Evolutionary conservation across 2,797 vertebrate genomes (phyloP).

Genomic region (Macrochelys suwanniensis): DNA sequence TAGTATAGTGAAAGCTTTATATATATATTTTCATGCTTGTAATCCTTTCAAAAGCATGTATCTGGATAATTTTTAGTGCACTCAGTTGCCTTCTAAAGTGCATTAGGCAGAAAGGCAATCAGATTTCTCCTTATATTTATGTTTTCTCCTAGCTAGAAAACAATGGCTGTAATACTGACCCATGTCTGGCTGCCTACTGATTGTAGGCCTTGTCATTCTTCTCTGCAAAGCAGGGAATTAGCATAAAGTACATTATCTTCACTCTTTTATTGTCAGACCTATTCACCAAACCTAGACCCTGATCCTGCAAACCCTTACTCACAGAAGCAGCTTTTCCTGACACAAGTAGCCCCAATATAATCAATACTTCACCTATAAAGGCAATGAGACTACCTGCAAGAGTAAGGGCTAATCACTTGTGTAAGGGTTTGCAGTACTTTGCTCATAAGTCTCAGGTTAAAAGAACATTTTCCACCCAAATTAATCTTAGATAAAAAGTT

Average conservation of each 20-base stretch:
- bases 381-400: background rate
- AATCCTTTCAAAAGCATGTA: background rate
- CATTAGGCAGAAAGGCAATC: background rate
- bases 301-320: background rate
- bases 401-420: background rate
- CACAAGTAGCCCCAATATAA: background rate
- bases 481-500: background rate
- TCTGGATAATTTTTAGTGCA: background rate
- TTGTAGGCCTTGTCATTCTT: background rate
- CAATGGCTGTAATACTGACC: background rate
- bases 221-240: background rate
- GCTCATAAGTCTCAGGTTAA: background rate
- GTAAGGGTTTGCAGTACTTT: background rate
- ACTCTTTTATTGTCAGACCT: background rate
- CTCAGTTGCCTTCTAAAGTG: background rate
- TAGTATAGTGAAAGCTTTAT: background rate
- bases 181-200: background rate
- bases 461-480: background rate
- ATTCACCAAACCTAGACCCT: rapidly evolving
- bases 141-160: background rate
- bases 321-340: rapidly evolving
- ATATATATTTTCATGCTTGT: background rate
- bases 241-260: background rate
- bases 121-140: background rate
- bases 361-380: background rate